phyloP scores from a whole-genome alignment of 2,888 invertebrate species.

The Furcula furcula region DNA sequence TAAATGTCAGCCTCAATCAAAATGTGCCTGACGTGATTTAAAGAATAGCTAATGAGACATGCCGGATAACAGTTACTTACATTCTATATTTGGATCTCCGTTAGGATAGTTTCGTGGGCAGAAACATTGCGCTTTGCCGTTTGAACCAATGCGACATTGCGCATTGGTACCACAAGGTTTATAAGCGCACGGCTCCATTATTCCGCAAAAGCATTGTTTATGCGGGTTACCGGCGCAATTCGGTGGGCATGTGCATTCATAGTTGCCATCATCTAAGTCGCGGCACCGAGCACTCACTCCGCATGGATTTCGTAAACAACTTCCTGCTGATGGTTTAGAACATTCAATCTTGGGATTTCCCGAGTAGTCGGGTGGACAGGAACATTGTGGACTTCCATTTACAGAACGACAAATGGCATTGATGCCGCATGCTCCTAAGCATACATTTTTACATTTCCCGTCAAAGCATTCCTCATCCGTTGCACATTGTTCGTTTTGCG shows the following conservation, averaged over 20 bases:
- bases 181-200: constrained; percentile 88
- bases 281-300: constrained; percentile 92
- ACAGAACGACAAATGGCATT: constrained; percentile 93
- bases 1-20: neutral
- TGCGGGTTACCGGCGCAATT: constrained; percentile 92
- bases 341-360: constrained; percentile 92
- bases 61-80: constrained; percentile 79
- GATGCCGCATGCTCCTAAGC: constrained; percentile 89
- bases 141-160: constrained; percentile 86
- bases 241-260: constrained; percentile 90
- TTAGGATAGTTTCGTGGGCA: constrained; percentile 91
- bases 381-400: constrained; percentile 89
- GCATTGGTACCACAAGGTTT: constrained; percentile 92
- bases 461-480: constrained; percentile 88
- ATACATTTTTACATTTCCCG: constrained; percentile 90
- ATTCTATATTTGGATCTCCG: constrained; percentile 93
- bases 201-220: constrained; percentile 89
- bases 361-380: constrained; percentile 89
- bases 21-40: neutral
- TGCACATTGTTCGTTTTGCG: constrained; percentile 88
- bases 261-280: constrained; percentile 87
- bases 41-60: constrained; percentile 14
- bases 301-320: constrained; percentile 91
- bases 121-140: constrained; percentile 89
- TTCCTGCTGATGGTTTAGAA: constrained; percentile 85